Evolutionary conservation across 2,797 vertebrate genomes (phyloP).

Genomic region (Acomys russatus): DNA sequence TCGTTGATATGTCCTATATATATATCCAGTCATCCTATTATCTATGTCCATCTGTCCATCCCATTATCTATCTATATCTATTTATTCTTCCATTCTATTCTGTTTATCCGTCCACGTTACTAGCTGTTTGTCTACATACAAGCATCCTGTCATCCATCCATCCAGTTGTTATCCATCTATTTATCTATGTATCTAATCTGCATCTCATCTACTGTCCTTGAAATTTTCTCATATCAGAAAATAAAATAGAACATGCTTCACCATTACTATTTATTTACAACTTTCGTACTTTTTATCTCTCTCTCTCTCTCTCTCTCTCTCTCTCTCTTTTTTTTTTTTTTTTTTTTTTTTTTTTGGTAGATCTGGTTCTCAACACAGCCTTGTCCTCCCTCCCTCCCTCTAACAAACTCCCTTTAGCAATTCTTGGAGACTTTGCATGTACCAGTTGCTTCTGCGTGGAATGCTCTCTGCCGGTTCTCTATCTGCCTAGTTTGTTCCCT

Average conservation of each 20-base stretch:
- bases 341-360: no score
- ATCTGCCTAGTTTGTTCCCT: background rate
- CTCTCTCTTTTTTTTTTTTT: no score
- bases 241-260: background rate
- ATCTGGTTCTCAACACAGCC: background rate
- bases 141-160: background rate
- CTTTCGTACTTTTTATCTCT: background rate
- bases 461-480: background rate
- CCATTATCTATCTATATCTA: background rate
- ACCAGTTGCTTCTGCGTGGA: background rate
- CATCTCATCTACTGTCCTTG: background rate
- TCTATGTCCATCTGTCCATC: background rate
- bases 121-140: background rate
- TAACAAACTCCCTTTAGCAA: background rate
- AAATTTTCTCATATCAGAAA: background rate
- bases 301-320: background rate
- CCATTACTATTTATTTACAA: background rate
- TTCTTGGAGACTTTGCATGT: background rate
- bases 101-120: no score
- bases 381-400: background rate
- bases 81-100: background rate
- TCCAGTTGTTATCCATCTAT: background rate
- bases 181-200: background rate
- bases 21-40: background rate
- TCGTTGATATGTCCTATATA: background rate